Evolutionary conservation across 2,888 invertebrate genomes (phyloP), one percentile per base, ranked within the genome.

Genomic region (Melieria crassipennis): DNA sequence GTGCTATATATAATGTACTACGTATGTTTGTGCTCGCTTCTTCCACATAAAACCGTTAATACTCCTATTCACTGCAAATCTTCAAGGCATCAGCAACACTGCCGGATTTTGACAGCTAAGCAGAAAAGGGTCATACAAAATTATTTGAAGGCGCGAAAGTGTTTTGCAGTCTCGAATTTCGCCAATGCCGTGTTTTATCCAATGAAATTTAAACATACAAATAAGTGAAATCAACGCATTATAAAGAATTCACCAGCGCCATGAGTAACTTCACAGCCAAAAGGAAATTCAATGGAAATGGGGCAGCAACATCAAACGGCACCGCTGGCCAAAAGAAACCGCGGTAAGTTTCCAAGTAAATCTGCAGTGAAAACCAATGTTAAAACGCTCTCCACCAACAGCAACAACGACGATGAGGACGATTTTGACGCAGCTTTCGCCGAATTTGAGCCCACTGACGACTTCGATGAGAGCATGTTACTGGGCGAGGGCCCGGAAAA

Each of bases 401-500:
- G 0, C 68, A 85, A 85, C 65, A 81, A 80, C 45, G 80, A 75
- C 10, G 88, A 88, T 13, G 89, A 92, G 52, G 92, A 92, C 60
- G 91, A 92, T 47, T 76, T 73, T 30, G 75, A 66, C 5, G 52
- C 87, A 92, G 70, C 79, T 63, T 71, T 65, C 91, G 92, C 75
- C 88, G 71, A 57, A 9, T 72, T 65, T n/a, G 72, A 63, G 1
- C 74, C 74, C 52, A 74, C 71, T 5, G 85, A 87, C 72, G 91
- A 88, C 65, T 85, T 89, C 78, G 87, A 88, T 73, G 86, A 87
- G 70, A 87, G 88, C 74, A 83, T 88, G 67, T 79, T 89, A 58
- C 84, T 90, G 52, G 91, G 88, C 70, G 88, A 89, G 71, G 93
- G 93, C 0, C 93, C 93, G 0, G 93, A 92, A 82, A 91, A 90